phyloP scores from a whole-genome alignment of 2,113 vertebrate genomes.

The Tinamus guttatus region DNA sequence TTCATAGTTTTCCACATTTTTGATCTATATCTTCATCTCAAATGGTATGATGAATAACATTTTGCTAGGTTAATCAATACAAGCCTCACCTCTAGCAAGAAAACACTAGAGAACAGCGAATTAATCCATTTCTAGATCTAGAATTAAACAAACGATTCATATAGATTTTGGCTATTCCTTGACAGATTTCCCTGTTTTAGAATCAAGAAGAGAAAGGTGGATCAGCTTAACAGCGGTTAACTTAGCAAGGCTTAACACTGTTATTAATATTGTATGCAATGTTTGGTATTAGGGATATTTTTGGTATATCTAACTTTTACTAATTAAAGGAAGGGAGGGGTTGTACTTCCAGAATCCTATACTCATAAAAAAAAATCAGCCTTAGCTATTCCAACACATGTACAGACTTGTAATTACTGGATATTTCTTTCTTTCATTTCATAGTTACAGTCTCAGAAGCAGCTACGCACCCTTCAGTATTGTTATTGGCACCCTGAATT shows the following conservation, averaged over 20 bases:
- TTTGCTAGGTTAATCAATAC: background rate
- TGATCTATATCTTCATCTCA: slow-evolving; percentile 4
- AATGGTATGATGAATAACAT: background rate
- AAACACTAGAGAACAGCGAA: background rate
- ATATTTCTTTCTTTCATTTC: background rate
- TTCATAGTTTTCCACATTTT: background rate
- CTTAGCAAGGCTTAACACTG: background rate
- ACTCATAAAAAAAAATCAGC: background rate
- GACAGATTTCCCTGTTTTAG: background rate
- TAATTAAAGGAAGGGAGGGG: background rate
- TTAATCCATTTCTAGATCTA: background rate
- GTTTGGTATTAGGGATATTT: background rate
- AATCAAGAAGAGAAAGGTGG: background rate
- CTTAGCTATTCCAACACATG: background rate
- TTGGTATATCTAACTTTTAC: background rate
- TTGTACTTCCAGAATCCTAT: background rate
- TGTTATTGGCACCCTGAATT: background rate
- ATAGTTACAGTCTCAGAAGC: background rate
- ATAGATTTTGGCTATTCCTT: background rate
- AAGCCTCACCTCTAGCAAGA: background rate
- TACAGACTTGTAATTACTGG: background rate
- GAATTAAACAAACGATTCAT: background rate
- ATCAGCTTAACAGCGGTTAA: background rate
- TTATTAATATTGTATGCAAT: background rate
- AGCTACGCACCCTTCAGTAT: background rate